phyloP scores from a whole-genome alignment of 2,797 vertebrate genomes.

The Monodelphis domestica region DNA sequence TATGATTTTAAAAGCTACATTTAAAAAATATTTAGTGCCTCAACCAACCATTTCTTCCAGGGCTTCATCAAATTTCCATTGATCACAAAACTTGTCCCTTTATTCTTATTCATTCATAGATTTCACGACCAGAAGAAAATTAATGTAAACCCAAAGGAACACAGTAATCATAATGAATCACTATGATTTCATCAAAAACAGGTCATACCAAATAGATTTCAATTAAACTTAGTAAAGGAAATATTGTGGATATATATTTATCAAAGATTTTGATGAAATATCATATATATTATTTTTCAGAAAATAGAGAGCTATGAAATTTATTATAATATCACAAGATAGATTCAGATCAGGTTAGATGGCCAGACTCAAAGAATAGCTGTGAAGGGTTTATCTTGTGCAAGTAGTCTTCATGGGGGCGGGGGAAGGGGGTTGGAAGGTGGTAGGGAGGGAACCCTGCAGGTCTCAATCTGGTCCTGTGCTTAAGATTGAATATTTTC shows the following conservation, averaged over 20 bases:
- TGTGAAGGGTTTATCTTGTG: background rate
- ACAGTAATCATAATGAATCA: background rate
- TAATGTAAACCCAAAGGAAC: background rate
- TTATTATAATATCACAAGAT: background rate
- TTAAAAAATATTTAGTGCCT: background rate
- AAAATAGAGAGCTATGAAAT: background rate
- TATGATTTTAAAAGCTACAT: background rate
- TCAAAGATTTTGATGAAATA: background rate
- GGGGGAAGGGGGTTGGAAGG: no score
- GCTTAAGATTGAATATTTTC: background rate
- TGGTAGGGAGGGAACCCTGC: no score
- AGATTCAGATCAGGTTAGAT: background rate
- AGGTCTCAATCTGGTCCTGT: background rate
- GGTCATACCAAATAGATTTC: background rate
- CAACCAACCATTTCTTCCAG: background rate
- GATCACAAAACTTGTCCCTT: no score
- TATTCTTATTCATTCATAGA: background rate
- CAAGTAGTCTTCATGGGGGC: background rate
- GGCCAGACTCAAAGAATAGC: background rate
- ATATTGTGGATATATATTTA: background rate
- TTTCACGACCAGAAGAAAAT: background rate
- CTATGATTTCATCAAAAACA: background rate
- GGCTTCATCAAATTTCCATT: background rate
- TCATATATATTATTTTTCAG: background rate
- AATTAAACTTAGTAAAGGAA: background rate